phyloP scores from a whole-genome alignment of 2,797 vertebrate genomes.

The Diplodus puntazzo region DNA sequence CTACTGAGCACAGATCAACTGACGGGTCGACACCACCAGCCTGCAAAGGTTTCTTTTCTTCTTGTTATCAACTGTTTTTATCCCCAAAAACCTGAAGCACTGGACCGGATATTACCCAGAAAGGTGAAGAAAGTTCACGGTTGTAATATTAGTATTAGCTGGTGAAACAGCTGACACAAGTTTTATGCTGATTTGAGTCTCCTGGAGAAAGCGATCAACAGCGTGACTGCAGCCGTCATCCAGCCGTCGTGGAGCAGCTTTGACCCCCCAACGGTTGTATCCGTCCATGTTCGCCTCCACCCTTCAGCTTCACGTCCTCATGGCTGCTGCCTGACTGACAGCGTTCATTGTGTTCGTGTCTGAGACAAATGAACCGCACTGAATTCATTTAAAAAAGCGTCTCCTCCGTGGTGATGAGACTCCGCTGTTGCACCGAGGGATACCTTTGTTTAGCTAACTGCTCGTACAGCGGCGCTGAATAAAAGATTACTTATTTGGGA shows the following conservation, averaged over 20 bases:
- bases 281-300: constrained; percentile 15
- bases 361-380: constrained; percentile 18
- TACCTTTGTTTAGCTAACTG: constrained; percentile 30
- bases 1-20: too few relatives aligned
- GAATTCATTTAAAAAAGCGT: constrained; percentile 1
- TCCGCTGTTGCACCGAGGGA: not conserved
- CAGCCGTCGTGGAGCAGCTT: constrained; percentile 5
- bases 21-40: too few relatives aligned
- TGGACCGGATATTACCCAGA: too few relatives aligned
- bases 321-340: constrained; percentile 2
- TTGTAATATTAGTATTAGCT: too few relatives aligned
- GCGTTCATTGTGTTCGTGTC: not conserved
- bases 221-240: constrained; percentile 14
- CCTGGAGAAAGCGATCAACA: not conserved
- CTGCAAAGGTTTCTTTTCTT: too few relatives aligned
- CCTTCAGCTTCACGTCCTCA: not conserved
- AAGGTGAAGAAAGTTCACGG: too few relatives aligned
- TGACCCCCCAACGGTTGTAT: constrained; percentile 2
- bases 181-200: not conserved
- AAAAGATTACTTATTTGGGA: constrained; percentile 37
- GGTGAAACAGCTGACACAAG: too few relatives aligned
- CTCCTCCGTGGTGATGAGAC: not conserved
- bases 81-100: too few relatives aligned
- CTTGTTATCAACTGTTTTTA: too few relatives aligned
- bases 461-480: constrained; percentile 3